A percentile compares a stretch with the other conserved stretches of the same genome.
These are phyloP conservation scores for Sminthopsis crassicaudata DNA, from an alignment of 2,113 vertebrate genomes.

Conservation along the genomic window DNA sequence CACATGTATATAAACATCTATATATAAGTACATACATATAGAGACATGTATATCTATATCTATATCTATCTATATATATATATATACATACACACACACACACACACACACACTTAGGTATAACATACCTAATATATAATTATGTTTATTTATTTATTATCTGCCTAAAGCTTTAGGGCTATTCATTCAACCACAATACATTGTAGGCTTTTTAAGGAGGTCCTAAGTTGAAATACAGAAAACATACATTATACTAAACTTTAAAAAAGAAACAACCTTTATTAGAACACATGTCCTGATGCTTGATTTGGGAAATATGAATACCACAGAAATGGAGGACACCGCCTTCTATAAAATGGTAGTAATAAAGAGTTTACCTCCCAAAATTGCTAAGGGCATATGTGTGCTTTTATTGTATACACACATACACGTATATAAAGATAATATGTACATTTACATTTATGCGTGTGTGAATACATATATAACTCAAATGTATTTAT, in stretches of 20 bases:
- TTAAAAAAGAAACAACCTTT: not conserved
- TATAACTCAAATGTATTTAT: not conserved
- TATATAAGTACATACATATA: not conserved
- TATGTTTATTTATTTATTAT: not conserved
- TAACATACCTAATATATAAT: not conserved
- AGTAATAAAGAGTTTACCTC: not conserved
- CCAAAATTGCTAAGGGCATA: not conserved
- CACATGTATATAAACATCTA: not conserved
- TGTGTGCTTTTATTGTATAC: fast-evolving
- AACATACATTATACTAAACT: no score
- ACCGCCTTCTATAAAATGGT: not conserved
- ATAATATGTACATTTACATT: not conserved
- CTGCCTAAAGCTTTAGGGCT: not conserved
- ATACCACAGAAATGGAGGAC: not conserved
- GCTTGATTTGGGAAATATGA: not conserved
- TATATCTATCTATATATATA: not conserved
- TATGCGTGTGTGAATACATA: not conserved
- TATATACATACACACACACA: no score
- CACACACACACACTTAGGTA: no score
- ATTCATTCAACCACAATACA: not conserved
- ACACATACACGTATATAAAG: fast-evolving
- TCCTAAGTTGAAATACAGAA: not conserved
- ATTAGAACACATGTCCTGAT: not conserved
- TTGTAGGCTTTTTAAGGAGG: not conserved
- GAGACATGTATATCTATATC: no score